Percentiles rank a stretch among this genome's conserved stretches.
phyloP scores from a whole-genome alignment of 2,888 invertebrate species.

The Pegoplata infirma region DNA sequence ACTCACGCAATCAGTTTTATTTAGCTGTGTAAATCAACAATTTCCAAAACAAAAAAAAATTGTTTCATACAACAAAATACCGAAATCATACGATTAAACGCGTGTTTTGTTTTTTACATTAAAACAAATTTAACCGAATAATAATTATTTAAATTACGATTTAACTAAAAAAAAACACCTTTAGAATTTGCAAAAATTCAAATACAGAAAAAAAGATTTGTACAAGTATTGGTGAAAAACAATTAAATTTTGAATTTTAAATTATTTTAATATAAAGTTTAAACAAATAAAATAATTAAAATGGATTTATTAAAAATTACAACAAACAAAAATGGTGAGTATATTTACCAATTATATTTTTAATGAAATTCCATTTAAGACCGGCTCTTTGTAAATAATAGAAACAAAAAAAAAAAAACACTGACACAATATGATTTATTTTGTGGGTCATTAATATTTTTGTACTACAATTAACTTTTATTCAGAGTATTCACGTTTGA shows the following conservation, averaged over 20 bases:
- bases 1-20: too few species aligned
- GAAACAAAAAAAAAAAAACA: too few species aligned
- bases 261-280: background rate
- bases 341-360: background rate
- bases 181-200: background rate
- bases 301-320: conserved; percentile 27
- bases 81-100: conserved; percentile 24
- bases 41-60: background rate
- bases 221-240: background rate
- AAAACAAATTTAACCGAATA: too few species aligned
- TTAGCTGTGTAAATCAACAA: too few species aligned
- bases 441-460: background rate
- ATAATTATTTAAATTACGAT: background rate
- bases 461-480: too few species aligned
- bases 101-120: conserved; percentile 16
- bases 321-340: conserved; percentile 34
- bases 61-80: background rate
- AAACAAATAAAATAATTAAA: too few species aligned
- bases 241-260: background rate
- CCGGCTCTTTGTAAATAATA: conserved; percentile 19
- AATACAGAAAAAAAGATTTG: background rate
- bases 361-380: background rate
- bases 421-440: background rate
- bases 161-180: background rate
- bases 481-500: too few species aligned